Evolutionary conservation across 1,140 invertebrate genomes (phyloP), one percentile per base, ranked within the genome.

Genomic region (Procambarus virginalis): DNA sequence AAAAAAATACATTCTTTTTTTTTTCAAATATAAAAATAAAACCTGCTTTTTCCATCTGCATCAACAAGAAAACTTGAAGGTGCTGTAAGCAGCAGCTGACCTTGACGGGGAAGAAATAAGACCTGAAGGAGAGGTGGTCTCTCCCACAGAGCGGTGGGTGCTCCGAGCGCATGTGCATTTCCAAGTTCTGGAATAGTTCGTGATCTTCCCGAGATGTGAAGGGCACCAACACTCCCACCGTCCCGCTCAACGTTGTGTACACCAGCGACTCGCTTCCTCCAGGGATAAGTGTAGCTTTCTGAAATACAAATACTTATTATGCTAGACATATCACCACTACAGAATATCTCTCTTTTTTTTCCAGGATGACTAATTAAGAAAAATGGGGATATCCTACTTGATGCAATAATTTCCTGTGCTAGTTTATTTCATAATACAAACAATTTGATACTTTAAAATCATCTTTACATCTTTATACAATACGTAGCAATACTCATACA

Each of bases 121-220:
- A 99, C 90, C 99, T 95, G 94, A 97, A 99, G 0, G 98, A 98
- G 2, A 99, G 95, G 94, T 99, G 99, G 94, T 99, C 99, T 45
- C 99, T 95, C 2, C 99, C 99, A 95, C 98, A 99, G 0, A 99
- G 94, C 0, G 99, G 98, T 0, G 98, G 96, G 94, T 99, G 97
- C 94, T 99, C 99, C 79, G 97, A 98, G 73, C 99, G 95, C 98
- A 99, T 99, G 94, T 99, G 98, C 99, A 99, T 99, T 94, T 99
- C 99, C 82, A 99, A 94, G 95, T 99, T 98, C 94, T 99, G 99
- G 94, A 99, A 99, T 93, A 99, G 99, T 93, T 99, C 99, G 92
- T 99, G 98, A 94, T 99, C 99, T 95, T 99, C 99, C 93, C 99
- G 97, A 51, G 98, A 99, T 0, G 98, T 99, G 93, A 99, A 99